These are phyloP conservation scores for Steatornis caripensis DNA, from an alignment of 2,113 vertebrate species.

Conservation along the genomic window DNA sequence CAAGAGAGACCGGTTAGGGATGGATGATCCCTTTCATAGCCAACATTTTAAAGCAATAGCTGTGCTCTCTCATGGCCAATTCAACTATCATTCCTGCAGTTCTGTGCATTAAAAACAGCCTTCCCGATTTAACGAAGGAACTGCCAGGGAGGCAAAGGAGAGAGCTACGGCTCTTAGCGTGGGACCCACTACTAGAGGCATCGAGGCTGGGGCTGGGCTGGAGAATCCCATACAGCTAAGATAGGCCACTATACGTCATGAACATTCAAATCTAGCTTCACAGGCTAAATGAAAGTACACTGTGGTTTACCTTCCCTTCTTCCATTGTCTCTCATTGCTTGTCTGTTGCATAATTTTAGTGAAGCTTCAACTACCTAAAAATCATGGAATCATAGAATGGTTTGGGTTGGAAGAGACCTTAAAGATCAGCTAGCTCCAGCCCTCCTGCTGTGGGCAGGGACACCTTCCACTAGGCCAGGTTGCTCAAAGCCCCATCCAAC, in stretches of 20 bases:
- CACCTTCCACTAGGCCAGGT: no score
- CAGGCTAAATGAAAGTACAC: not conserved
- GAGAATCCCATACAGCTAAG: not conserved
- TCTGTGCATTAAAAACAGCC: not conserved
- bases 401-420: no score
- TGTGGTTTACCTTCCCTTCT: not conserved
- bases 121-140: not conserved
- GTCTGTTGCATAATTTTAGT: not conserved
- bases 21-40: not conserved
- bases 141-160: not conserved
- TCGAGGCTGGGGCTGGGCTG: not conserved
- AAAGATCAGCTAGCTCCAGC: no score
- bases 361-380: not conserved
- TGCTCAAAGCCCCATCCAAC: no score
- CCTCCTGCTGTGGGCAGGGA: no score
- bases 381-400: no score
- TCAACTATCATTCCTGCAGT: not conserved
- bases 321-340: not conserved
- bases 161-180: not conserved
- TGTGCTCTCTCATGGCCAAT: not conserved
- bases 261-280: not conserved
- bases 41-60: not conserved
- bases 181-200: not conserved
- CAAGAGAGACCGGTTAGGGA: not conserved
- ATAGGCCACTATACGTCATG: not conserved